Percentiles rank a stretch among this genome's conserved stretches.
phyloP scores from a whole-genome alignment of 1,140 invertebrate species.

The Drosophila saltans region DNA sequence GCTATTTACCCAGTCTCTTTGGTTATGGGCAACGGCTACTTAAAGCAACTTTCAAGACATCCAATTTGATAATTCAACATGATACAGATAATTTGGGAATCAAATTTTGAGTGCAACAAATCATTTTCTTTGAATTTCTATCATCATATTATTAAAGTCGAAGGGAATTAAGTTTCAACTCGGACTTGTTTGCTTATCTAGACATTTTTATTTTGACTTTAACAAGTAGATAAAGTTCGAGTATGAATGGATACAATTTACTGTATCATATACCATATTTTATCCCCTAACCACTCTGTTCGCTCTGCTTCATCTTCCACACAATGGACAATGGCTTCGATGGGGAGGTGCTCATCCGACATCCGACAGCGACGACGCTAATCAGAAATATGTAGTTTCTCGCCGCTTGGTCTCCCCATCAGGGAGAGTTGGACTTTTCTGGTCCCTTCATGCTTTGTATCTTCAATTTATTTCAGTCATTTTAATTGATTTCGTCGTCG shows the following conservation, averaged over 20 bases:
- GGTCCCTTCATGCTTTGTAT: conserved; percentile 49
- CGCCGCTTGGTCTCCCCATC: conserved; percentile 20
- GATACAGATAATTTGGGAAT: too few species aligned
- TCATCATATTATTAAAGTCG: neutral
- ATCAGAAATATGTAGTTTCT: conserved; percentile 59
- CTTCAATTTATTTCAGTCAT: conserved; percentile 76
- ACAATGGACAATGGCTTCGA: neutral
- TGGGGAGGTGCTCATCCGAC: neutral
- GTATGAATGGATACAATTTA: neutral
- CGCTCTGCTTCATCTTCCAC: neutral
- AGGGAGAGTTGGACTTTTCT: neutral
- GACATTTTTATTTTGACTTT: neutral
- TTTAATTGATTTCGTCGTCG: conserved; percentile 73
- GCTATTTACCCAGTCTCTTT: neutral
- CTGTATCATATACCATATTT: neutral
- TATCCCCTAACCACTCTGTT: too few species aligned
- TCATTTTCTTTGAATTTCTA: neutral
- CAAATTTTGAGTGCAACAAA: neutral
- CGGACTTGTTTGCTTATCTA: too few species aligned
- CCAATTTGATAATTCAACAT: too few species aligned
- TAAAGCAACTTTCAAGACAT: too few species aligned
- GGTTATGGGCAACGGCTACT: neutral
- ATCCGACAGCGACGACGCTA: conserved; percentile 41
- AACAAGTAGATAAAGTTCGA: neutral
- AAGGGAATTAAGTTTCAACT: neutral